Evolutionary conservation across 1,140 invertebrate species (phyloP).

Genomic region (Sycophaga agraensis): DNA sequence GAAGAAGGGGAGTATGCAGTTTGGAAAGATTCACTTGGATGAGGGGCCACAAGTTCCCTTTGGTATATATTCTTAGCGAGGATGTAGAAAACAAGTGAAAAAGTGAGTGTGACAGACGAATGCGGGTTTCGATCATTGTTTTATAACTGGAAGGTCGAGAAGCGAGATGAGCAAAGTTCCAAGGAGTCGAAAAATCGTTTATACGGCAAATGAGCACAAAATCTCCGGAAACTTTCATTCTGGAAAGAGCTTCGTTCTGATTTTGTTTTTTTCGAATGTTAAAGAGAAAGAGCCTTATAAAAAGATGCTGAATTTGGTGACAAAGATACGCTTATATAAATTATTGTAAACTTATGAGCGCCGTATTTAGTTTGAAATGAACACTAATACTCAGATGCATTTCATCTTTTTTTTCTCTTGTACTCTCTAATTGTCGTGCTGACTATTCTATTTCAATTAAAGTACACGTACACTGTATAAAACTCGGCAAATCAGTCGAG

Average conservation of each 20-base stretch:
- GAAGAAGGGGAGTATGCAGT: too few relatives aligned
- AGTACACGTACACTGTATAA: not conserved
- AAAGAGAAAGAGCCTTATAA: constrained; percentile 2
- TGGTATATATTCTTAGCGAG: too few relatives aligned
- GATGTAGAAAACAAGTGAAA: not conserved
- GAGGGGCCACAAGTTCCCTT: too few relatives aligned
- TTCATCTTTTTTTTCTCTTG: too few relatives aligned
- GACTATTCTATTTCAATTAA: not conserved
- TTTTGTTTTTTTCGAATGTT: too few relatives aligned
- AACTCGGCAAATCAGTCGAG: constrained; percentile 2
- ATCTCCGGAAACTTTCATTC: too few relatives aligned
- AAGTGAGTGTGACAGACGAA: not conserved
- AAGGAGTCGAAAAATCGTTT: constrained; percentile 22
- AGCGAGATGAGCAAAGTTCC: constrained; percentile 11
- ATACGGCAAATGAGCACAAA: constrained; percentile 14
- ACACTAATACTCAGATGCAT: too few relatives aligned
- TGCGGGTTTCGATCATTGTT: constrained; percentile 27
- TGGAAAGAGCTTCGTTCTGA: too few relatives aligned
- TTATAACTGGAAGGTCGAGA: constrained; percentile 11
- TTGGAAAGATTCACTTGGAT: constrained; percentile 20
- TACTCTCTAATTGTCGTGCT: not conserved
- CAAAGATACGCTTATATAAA: constrained; percentile 1
- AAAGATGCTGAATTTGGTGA: constrained; percentile 3
- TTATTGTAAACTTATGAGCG: constrained; percentile 12
- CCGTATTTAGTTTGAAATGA: constrained; percentile 15